Percentiles rank a stretch among this genome's conserved stretches.
These are phyloP conservation scores for Epinephelus malabaricus DNA, from an alignment of 2,797 vertebrate genomes.

Conservation along the genomic window DNA sequence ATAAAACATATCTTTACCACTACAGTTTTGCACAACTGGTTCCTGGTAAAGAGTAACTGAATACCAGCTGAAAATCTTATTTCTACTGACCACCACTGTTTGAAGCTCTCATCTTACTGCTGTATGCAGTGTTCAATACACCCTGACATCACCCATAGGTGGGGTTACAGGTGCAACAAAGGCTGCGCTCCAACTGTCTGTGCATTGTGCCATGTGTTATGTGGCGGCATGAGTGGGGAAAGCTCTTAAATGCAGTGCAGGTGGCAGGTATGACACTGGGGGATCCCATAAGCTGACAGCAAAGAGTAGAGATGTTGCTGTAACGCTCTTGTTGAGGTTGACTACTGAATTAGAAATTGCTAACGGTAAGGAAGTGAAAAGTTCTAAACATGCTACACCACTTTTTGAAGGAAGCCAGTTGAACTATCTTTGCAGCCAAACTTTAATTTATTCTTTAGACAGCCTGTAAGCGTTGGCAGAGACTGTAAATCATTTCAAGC, in stretches of 20 bases:
- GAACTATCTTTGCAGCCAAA: not conserved
- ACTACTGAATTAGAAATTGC: not conserved
- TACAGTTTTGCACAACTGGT: no score
- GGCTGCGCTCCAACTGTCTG: not conserved
- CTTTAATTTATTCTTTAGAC: not conserved
- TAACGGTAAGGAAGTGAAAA: not conserved
- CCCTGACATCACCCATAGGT: not conserved
- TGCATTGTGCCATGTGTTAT: not conserved
- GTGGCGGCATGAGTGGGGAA: not conserved
- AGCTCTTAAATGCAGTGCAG: not conserved
- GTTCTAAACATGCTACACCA: not conserved
- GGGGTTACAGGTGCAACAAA: not conserved
- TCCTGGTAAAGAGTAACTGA: not conserved
- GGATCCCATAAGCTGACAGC: not conserved
- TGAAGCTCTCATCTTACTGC: not conserved
- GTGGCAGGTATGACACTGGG: not conserved
- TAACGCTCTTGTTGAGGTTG: not conserved
- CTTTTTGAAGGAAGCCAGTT: no score
- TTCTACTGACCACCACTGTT: not conserved
- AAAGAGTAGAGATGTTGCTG: not conserved
- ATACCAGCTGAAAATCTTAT: slow-evolving; percentile 1
- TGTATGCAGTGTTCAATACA: not conserved
- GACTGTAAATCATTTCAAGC: not conserved
- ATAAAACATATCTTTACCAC: no score
- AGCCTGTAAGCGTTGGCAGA: not conserved